Percentiles rank a stretch among this genome's conserved stretches.
These are phyloP conservation scores for Macroramphosus scolopax DNA, from an alignment of 2,797 vertebrate genomes.

Conservation along the genomic window DNA sequence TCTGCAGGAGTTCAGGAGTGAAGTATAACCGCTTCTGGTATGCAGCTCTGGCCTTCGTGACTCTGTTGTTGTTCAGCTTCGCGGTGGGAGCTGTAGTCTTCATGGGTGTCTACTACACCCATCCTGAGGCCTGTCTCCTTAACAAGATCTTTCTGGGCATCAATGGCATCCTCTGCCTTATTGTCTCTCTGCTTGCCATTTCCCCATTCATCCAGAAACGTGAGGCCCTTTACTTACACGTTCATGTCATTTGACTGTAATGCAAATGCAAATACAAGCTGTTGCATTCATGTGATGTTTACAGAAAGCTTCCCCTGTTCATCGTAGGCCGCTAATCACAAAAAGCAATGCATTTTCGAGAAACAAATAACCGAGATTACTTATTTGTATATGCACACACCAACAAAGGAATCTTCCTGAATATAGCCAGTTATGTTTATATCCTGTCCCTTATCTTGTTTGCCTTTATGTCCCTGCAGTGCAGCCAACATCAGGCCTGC, in stretches of 20 bases:
- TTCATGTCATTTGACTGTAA: constrained; percentile 15
- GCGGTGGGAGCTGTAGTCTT: constrained; percentile 85
- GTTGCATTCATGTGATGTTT: too few species aligned
- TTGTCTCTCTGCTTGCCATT: constrained; percentile 90
- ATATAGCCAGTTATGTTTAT: too few species aligned
- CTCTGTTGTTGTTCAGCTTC: constrained; percentile 85
- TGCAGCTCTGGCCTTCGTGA: constrained; percentile 87
- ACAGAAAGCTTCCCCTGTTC: too few species aligned
- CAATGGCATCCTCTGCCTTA: constrained; percentile 88
- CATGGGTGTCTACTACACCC: constrained; percentile 89
- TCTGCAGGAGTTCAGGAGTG: constrained; percentile 87
- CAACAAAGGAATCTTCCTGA: too few species aligned
- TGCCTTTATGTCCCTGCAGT: constrained; percentile 72
- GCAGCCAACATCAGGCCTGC: constrained; percentile 89
- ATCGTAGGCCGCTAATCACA: too few species aligned
- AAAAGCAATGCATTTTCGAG: too few species aligned
- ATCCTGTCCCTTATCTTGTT: not conserved
- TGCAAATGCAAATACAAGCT: constrained; percentile 1
- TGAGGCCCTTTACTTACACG: constrained; percentile 67
- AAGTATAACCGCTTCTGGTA: constrained; percentile 89
- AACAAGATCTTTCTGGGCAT: constrained; percentile 93
- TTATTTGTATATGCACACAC: too few species aligned
- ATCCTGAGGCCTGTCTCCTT: constrained; percentile 81
- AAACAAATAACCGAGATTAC: too few species aligned
- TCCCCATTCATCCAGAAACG: constrained; percentile 90